Base-by-base conservation (phyloP, 2,113 vertebrate genomes). In the Neogobius melanostomus region DNA sequence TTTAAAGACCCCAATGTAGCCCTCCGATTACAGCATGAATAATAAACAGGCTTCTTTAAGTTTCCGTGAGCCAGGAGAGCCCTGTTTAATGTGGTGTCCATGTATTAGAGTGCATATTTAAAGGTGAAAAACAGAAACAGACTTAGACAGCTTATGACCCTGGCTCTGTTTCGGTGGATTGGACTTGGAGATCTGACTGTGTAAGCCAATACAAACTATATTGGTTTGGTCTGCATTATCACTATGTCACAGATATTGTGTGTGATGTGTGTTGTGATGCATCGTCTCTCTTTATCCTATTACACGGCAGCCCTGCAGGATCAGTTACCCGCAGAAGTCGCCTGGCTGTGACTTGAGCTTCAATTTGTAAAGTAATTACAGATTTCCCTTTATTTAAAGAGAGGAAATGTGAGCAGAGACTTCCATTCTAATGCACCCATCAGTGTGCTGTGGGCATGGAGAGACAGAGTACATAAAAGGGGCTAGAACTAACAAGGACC, bases 1-100 rank as follows among this genome's bases (percentile, higher is more conserved):
- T 90, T 87, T 83, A 86, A 84, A 87, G 80, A 68, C 61, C 44
- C 71, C 50, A 43, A 79, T 81, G 88, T 90, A 87, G 86, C 81
- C 79, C 91, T 87, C 76, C 53, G 84, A 92, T 93, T 89, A 89
- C 50, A 50, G 57, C 81, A 87, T 90, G 90, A 93, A 92, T 92
- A 90, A 91, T 90, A 89, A 92, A 91, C 83, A 84, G 66, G 75
- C 47, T 14, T 47, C 75, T 66, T 73, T 62, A 71, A 62, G 63
- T 80, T 66, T 85, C 68, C 75, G 68, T 69, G 68, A 70, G 75
- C 79, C 68, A 67, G 77, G 74, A 77, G 69, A 45, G 66, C 74
- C 69, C 76, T 69, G 60, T 89, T 91, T 88, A 87, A 90, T 90
- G 86, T 81, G 69, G 69, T 77, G 82, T 81, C 86, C 63, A 75